Evolutionary conservation across 1,140 invertebrate species (phyloP), one percentile per base, ranked within the genome.

Genomic region (Drosophila tsacasi): DNA sequence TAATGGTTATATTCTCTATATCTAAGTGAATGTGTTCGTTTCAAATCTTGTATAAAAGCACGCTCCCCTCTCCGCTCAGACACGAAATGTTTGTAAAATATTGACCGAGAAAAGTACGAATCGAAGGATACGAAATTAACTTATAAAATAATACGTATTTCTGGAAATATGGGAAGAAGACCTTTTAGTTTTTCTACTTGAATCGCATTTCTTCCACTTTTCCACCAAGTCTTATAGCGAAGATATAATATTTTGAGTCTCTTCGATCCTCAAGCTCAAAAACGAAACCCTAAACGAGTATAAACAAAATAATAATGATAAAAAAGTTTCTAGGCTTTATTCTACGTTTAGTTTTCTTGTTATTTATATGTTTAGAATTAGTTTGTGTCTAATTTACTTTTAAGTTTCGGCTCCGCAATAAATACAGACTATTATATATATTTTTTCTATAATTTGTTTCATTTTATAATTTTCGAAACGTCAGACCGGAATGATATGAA

Each of bases 131-230:
- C 49, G 63, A 69, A 76, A 69, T 64, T 77, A 64, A 50, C 37
- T 30, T 37, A 54, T 50, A 58, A 55, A 58, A 76, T 35, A 32
- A 54, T 47, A 61, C 50, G 46, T 49, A 59, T 44, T 60, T 77
- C 49, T 52, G 39, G 40, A 52, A 57, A n/a, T 42, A 72, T 30
- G 21, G 27, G 37, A 49, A 55, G 63, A 67, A 55, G 19, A 67
- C 39, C 67, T 73, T 89, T 84, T 90, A 85, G 81, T 82, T 90
- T 79, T 71, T 85, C 68, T 90, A 85, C 68, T 67, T 85, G 71
- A 90, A 90, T 90, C 85, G 85, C 86, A 90, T 90, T 90, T 90
- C 85, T 90, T 90, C 85, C 85, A 90, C 75, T 74, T 80, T 68
- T 58, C 42, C 46, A 44, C 19, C 27, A 66, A 55, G 67, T 64